phyloP scores from a whole-genome alignment of 2,888 invertebrate genomes.

The Diaprepes abbreviatus region DNA sequence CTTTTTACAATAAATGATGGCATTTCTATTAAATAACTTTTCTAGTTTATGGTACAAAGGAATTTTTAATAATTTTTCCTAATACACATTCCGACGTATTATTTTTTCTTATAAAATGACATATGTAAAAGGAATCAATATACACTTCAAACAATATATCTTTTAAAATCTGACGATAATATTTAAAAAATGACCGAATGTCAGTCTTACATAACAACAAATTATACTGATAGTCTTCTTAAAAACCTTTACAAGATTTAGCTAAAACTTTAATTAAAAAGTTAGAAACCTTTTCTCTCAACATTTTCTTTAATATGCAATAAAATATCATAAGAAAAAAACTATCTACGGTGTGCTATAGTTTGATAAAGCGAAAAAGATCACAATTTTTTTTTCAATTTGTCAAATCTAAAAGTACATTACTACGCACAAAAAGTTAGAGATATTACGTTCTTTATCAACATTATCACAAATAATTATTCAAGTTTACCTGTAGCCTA shows the following conservation, averaged over 20 bases:
- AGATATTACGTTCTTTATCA: no score
- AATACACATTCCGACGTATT: not conserved
- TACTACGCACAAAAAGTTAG: no score
- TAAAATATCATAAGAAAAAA: constrained; percentile 24
- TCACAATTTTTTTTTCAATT: no score
- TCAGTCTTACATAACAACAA: constrained; percentile 21
- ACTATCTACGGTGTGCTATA: not conserved
- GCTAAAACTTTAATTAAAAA: constrained; percentile 27
- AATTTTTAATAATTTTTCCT: not conserved
- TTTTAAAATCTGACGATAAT: constrained; percentile 5
- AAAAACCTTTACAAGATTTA: not conserved
- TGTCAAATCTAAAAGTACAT: no score
- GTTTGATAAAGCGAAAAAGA: constrained; percentile 2
- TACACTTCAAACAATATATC: constrained; percentile 28
- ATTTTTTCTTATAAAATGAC: constrained; percentile 2
- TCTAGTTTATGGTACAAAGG: not conserved
- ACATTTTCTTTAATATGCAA: not conserved
- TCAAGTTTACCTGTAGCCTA: no score
- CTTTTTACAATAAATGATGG: constrained; percentile 30
- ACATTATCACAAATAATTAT: no score
- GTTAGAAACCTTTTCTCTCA: not conserved
- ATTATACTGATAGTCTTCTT: not conserved
- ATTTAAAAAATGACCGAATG: constrained; percentile 17
- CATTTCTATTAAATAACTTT: constrained; percentile 10
- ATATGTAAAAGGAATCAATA: constrained; percentile 15